phyloP scores from a whole-genome alignment of 2,113 vertebrate genomes.

The Microtus oregoni region DNA sequence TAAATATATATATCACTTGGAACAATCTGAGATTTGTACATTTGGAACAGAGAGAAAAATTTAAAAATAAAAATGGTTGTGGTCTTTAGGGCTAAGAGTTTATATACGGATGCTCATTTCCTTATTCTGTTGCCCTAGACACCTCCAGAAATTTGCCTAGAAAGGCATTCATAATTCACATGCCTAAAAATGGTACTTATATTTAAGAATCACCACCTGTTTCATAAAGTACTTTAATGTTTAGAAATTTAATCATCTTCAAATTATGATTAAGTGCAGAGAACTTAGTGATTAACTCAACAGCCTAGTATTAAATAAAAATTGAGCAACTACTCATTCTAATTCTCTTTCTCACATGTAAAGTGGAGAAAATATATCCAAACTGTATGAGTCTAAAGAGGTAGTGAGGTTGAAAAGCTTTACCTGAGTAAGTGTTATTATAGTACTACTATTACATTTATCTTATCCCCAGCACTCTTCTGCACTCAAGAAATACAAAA shows the following conservation, averaged over 20 bases:
- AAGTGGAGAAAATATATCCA: background rate
- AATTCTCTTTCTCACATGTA: background rate
- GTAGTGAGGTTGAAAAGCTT: background rate
- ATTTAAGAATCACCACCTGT: conserved; percentile 45
- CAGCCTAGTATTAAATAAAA: conserved; percentile 33
- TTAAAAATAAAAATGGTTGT: background rate
- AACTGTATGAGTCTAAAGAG: background rate
- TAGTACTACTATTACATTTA: background rate
- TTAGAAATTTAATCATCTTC: conserved; percentile 55
- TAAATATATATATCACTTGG: background rate
- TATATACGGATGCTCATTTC: background rate
- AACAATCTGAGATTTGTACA: background rate
- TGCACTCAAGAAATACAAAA: background rate
- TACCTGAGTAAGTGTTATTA: background rate
- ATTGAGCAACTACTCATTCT: background rate
- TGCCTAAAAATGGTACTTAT: conserved; percentile 53
- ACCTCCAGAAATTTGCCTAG: conserved; percentile 41
- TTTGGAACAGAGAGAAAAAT: conserved; percentile 27
- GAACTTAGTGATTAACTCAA: conserved; percentile 50
- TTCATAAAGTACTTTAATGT: conserved; percentile 64
- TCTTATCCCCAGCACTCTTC: background rate
- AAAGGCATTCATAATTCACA: conserved; percentile 32
- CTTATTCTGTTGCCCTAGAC: conserved; percentile 12
- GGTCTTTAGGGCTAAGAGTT: background rate
- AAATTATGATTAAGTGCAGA: conserved; percentile 73